Evolutionary conservation across 2,797 vertebrate species (phyloP).

Genomic region (Bradypus variegatus): DNA sequence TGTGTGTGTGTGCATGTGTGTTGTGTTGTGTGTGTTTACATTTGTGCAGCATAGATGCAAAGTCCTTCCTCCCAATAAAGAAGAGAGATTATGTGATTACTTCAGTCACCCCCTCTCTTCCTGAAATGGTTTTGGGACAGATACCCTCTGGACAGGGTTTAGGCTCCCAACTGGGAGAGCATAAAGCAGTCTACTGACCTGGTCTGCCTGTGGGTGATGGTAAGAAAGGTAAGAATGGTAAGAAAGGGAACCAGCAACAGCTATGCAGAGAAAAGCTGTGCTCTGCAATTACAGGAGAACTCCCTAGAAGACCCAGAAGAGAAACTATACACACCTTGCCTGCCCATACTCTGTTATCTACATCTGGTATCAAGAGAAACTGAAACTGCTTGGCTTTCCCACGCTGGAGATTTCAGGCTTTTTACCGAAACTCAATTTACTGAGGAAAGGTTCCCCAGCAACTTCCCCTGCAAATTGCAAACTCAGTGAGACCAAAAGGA

Average conservation of each 20-base stretch:
- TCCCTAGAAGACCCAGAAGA: neutral
- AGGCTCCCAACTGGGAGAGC: neutral
- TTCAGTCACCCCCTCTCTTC: constrained; percentile 14
- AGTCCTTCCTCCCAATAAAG: constrained; percentile 6
- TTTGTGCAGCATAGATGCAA: neutral
- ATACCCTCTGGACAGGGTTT: neutral
- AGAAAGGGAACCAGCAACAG: neutral
- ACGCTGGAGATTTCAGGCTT: neutral
- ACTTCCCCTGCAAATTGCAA: constrained; percentile 5
- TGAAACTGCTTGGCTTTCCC: neutral
- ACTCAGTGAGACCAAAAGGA: neutral
- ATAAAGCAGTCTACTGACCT: neutral
- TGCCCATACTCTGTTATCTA: neutral
- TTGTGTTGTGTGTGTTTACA: too few relatives aligned
- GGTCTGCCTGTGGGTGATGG: neutral
- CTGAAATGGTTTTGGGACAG: constrained; percentile 4
- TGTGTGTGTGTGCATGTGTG: neutral
- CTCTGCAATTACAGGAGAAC: neutral
- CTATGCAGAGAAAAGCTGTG: neutral
- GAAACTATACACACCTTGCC: neutral
- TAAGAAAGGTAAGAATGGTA: neutral
- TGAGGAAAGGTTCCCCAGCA: neutral
- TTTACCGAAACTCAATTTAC: neutral
- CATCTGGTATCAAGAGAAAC: neutral
- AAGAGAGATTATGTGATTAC: constrained; percentile 19